These are phyloP conservation scores for Ariopsis seemanni DNA, from an alignment of 2,113 vertebrate species.

Conservation along the genomic window DNA sequence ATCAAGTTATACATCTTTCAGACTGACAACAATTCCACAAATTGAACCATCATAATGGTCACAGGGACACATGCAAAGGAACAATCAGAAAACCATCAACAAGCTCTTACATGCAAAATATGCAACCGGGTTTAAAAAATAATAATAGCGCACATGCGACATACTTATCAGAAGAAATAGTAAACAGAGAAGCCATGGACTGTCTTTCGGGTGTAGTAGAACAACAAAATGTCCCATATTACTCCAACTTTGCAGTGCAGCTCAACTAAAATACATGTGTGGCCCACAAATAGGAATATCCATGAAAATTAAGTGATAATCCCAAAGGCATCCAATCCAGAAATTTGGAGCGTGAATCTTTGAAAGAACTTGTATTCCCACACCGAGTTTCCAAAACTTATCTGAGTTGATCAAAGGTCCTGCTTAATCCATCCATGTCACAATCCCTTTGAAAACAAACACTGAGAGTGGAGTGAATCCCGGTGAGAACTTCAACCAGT, in stretches of 20 bases:
- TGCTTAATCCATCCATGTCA: constrained; percentile 42
- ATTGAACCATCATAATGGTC: constrained; percentile 1
- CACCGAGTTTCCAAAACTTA: constrained; percentile 28
- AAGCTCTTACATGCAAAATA: constrained; percentile 9
- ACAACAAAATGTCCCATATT: constrained; percentile 76
- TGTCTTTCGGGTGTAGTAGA: constrained; percentile 64
- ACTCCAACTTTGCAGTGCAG: constrained; percentile 64
- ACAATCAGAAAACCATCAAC: constrained; percentile 10
- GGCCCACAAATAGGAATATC: constrained; percentile 44
- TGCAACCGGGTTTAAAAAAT: constrained; percentile 20
- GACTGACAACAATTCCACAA: constrained; percentile 1
- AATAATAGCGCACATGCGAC: constrained; percentile 56
- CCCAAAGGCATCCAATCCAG: neutral
- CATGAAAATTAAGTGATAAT: constrained; percentile 37
- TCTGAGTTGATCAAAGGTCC: neutral
- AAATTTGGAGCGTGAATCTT: neutral
- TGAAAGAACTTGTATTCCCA: constrained; percentile 12
- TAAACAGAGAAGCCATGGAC: constrained; percentile 60
- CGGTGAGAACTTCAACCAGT: constrained; percentile 30
- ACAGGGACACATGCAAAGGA: neutral
- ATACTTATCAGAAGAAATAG: constrained; percentile 74
- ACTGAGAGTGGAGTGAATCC: constrained; percentile 36
- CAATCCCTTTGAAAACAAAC: constrained; percentile 47
- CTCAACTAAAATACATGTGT: constrained; percentile 63
- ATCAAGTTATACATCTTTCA: constrained; percentile 24